Percentiles rank a stretch among this genome's conserved stretches.
Conservation (phyloP, 92 coral and sea anemone species). For the Desmophyllum pertusum region DNA sequence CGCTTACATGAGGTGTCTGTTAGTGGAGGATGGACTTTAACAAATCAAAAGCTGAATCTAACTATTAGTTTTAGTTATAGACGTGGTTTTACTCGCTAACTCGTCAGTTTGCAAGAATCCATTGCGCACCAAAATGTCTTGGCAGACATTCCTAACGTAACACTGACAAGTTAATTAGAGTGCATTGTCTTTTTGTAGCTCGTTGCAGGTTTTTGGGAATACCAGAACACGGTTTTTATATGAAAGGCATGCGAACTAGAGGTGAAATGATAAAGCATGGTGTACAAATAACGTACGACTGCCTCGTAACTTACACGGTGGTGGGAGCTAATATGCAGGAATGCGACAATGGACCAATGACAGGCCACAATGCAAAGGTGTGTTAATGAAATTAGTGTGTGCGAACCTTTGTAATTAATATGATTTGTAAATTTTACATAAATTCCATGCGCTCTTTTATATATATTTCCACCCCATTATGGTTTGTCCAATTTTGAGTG, state of each 20-base stretch:
- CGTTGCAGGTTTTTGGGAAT: conserved; percentile 1
- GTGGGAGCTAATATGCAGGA: conserved; percentile 2
- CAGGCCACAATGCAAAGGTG: not conserved
- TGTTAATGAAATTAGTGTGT: too few species aligned
- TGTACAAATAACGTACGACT: conserved; percentile 12
- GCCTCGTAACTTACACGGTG: not conserved
- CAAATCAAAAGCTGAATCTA: too few species aligned
- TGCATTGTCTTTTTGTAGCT: conserved; percentile 20
- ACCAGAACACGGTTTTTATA: conserved; percentile 8
- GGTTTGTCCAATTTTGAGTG: too few species aligned
- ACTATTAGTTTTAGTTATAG: too few species aligned
- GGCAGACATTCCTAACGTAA: too few species aligned
- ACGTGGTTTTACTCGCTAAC: too few species aligned
- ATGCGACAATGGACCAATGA: not conserved
- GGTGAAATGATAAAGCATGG: conserved; percentile 37
- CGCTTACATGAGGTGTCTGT: too few species aligned
- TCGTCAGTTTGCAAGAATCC: too few species aligned
- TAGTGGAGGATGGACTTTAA: too few species aligned
- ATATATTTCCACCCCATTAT: not conserved
- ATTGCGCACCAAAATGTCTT: too few species aligned
- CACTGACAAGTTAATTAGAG: too few species aligned
- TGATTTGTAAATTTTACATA: not conserved
- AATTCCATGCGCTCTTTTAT: not conserved
- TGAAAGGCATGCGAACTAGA: too few species aligned
- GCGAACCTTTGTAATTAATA: not conserved